Base-by-base conservation (phyloP, 2,113 vertebrate species). In the Aspidoscelis tigris region DNA sequence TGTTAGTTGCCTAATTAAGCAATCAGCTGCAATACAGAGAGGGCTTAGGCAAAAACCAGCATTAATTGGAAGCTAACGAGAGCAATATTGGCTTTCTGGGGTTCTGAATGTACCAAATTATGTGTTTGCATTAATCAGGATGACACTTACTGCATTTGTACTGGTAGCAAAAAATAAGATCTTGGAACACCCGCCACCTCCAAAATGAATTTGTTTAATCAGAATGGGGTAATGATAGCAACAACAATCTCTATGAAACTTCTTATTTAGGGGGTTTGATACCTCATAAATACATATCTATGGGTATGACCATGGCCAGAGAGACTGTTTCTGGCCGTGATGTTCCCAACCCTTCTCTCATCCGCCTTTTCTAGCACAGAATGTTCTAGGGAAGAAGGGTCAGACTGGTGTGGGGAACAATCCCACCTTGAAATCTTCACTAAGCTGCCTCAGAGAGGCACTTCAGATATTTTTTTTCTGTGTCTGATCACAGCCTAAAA, bases 1-100 rank as follows among this genome's bases (percentile, higher is more conserved):
- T 64, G 43, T 66, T 75, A 82, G 55, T 61, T 65, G 43, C 71
- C 24, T 82, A 64, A 74, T 65, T 82, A 65, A 74, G 55, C 69
- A 26, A 81, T 73, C 81, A 47, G 41, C 16, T 44, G 2, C 70
- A 82, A 47, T 47, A 41, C 3, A 65, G 14, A 18, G 41, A 26
- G 55, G 8, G 24, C 41, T n/a, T 68, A 11, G 43, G 26, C 78
- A 80, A 80, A 47, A 80, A 2, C 66, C 44, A 53, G 65, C 65
- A 50, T 53, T 33, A 80, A 33, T 69, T 74, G 71, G 81, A 75
- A 58, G 71, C 24, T 65, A 82, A 82, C 43, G 24, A 75, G 81
- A 74, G 41, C 7, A 26, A 47, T 65, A 33, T 47, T 65, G 71
- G 55, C 71, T 47, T 75, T 79, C 21, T 70, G 41, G 61, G 4